Evolutionary conservation across 2,797 vertebrate species (phyloP).

Genomic region (Anguilla marmorata): DNA sequence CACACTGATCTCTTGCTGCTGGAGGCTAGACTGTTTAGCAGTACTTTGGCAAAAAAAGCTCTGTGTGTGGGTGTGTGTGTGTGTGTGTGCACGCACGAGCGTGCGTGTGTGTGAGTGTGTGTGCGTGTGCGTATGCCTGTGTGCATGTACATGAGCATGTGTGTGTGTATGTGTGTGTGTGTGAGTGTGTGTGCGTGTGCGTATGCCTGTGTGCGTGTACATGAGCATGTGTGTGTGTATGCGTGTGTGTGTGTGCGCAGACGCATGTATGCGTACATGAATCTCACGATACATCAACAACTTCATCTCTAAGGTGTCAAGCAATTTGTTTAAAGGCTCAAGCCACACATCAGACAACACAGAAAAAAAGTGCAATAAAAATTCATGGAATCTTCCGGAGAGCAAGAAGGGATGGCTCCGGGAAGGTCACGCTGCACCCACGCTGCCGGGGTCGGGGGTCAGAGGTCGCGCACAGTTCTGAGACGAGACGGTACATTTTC

Average conservation of each 20-base stretch:
- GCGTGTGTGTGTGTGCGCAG: neutral
- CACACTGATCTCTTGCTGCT: slow-evolving; percentile 79
- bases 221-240: neutral
- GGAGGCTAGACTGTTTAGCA: slow-evolving; percentile 71
- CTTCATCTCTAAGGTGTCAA: slow-evolving; percentile 82
- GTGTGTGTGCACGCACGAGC: neutral
- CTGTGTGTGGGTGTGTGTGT: slow-evolving; percentile 52
- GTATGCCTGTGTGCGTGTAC: neutral
- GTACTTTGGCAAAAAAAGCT: slow-evolving; percentile 60
- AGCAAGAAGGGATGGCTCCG: slow-evolving; percentile 78
- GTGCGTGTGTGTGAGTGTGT: neutral
- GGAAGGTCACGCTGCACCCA: slow-evolving; percentile 80
- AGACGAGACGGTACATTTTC: slow-evolving; percentile 77
- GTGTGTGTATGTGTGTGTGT: neutral
- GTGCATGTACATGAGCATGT: neutral
- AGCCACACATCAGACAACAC: slow-evolving; percentile 56
- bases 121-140: neutral
- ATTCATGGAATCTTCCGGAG: slow-evolving; percentile 84
- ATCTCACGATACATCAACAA: slow-evolving; percentile 76
- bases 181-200: neutral
- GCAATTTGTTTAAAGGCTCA: slow-evolving; percentile 80
- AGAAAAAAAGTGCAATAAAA: slow-evolving; percentile 79
- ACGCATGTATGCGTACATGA: slow-evolving; percentile 49
- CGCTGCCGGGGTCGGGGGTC: slow-evolving; percentile 62
- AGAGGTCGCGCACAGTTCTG: slow-evolving; percentile 71